Base-by-base conservation (phyloP, 2,888 invertebrate genomes). In the Choristoneura rosaceana region DNA sequence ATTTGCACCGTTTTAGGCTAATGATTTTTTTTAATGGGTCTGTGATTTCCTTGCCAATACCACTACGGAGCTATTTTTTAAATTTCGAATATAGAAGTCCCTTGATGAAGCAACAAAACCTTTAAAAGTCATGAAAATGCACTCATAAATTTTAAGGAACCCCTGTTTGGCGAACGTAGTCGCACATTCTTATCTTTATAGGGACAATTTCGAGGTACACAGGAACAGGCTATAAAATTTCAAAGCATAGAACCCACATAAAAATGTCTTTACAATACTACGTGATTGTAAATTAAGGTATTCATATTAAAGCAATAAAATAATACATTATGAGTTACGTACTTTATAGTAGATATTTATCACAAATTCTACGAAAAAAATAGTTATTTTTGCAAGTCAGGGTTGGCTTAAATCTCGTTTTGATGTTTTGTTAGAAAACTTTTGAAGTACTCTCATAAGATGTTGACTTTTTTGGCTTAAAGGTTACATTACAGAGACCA, bases 111-210 rank as follows among this genome's bases (percentile, higher is more conserved):
- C 82, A 79, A 79, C 78, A 79, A 82, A 85, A 87, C 79, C 84
- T 84, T 83, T 82, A 82, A 83, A 84, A 86, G 82, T 83, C 85
- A 82, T 85, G 84, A 47, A 86, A 88, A 87, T 80, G 82, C 80
- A 84, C 84, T 85, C 87, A 86, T 89, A 88, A 88, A 87, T 87
- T 88, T 86, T 84, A 84, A 83, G 78, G 80, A 82, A 83, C 82
- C 82, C 80, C 81, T 76, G 82, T 81, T 82, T 81, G 78, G 81
- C 78, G 83, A 84, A 83, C 83, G 83, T 84, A 86, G 84, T 86
- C 85, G 79, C 84, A 86, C 87, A 85, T 82, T 86, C 86, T 88
- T 88, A 88, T 88, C 88, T 89, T 88, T 87, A 89, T 84, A 82
- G 82, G 82, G 84, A 83, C 84, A 82, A 86, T 86, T 88, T 87